Conservation (phyloP, 2,888 invertebrate species). For the Synergus japonicus region DNA sequence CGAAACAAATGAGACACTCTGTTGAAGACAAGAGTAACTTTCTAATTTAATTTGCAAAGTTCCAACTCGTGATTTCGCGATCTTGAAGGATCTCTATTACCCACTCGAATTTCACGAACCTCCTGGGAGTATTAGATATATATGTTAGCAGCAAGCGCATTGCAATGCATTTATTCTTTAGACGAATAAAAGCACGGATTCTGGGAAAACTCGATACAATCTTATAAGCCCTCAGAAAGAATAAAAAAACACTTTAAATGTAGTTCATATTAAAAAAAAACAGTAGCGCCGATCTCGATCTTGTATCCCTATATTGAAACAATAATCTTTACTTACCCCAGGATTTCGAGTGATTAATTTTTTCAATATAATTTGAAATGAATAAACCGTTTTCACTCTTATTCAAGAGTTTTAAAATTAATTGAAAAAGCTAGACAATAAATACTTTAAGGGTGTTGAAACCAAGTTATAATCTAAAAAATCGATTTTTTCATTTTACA, state of each 20-base stretch:
- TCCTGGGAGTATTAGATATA: conserved; percentile 4
- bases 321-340: too few relatives aligned
- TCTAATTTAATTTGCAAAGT: conserved; percentile 66
- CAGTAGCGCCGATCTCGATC: background rate
- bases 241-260: background rate
- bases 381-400: background rate
- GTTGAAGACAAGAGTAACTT: conserved; percentile 61
- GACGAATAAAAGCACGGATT: conserved; percentile 25
- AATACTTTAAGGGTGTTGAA: background rate
- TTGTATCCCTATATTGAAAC: too few relatives aligned
- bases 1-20: conserved; percentile 61
- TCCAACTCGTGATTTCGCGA: conserved; percentile 60
- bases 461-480: too few relatives aligned
- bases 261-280: background rate
- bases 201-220: background rate
- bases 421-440: background rate
- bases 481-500: too few relatives aligned
- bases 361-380: background rate
- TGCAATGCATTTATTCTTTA: conserved; percentile 30
- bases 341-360: background rate
- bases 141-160: conserved; percentile 14
- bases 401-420: background rate
- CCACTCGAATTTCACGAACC: conserved; percentile 27
- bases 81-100: conserved; percentile 55
- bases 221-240: background rate